Base-by-base conservation (phyloP, 2,113 vertebrate species). In the Chlorodrepanis virens region DNA sequence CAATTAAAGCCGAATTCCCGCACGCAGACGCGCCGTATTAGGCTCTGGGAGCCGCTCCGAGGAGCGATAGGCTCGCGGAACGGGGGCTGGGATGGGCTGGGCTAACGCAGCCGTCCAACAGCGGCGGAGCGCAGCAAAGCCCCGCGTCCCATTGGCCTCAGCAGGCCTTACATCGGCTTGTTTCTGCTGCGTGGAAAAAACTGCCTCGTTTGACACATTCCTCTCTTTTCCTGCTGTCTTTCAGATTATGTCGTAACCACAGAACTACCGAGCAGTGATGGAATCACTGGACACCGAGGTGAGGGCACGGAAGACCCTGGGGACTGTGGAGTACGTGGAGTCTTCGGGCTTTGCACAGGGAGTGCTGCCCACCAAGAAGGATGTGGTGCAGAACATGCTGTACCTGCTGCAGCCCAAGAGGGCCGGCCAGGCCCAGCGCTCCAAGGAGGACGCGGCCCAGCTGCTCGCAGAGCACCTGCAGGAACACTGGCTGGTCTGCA, bases 301-400 rank as follows among this genome's bases (percentile, higher is more conserved):
- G 89, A 95, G 90, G 77, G 96, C 78, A 81, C 92, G 96, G 72
- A 97, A 97, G 91, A 97, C 95, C 78, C 90, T 97, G 76, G 97
- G 96, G 31, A 93, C 93, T 40, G 96, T 95, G 74, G 97, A 97
- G 19, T 97, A 97, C 4, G 94, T 97, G 11, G 97, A 97, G 86
- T 90, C 96, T 29, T 97, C 95, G 0, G 97, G 97, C 39, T 97
- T 97, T 21, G 6, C 95, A 3, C 97, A 96, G 81, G 97, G 97
- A 5, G 50, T 97, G 12, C 90, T 97, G 83, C 97, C 97, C 25
- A 97, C 97, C 52, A 96, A 95, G 93, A 97, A 96, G 69, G 97
- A 97, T 95, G 96, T 97, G 75, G 96, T 97, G 63, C 97, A 97
- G 89, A 97, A 97, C 29, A 97, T 97, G 96, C 93, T 97, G 67